A percentile compares a stretch with the other conserved stretches of the same genome.
These are phyloP conservation scores for Hyperoodon ampullatus DNA, from an alignment of 2,113 vertebrate species.

Conservation along the genomic window DNA sequence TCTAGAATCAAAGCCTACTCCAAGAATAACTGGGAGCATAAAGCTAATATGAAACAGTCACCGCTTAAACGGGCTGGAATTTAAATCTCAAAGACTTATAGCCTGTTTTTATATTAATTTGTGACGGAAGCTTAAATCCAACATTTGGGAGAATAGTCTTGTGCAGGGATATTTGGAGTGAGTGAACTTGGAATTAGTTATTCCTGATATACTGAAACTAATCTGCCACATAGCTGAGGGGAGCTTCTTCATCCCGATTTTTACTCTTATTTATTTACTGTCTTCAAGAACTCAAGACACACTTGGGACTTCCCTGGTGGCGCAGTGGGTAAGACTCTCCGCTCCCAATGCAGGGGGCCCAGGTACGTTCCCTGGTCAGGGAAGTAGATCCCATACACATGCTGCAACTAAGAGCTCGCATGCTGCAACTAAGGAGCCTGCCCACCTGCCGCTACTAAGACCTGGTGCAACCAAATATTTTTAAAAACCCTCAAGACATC, in stretches of 20 bases:
- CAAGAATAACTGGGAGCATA: not conserved
- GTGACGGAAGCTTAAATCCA: constrained; percentile 11
- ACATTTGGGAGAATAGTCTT: not conserved
- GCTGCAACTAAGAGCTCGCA: too few relatives aligned
- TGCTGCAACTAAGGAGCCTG: too few relatives aligned
- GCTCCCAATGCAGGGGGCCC: not conserved
- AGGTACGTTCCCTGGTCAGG: not conserved
- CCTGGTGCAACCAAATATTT: too few relatives aligned
- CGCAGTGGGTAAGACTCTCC: too few relatives aligned
- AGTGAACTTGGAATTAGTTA: not conserved
- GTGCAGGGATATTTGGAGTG: not conserved
- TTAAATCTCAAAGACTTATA: not conserved
- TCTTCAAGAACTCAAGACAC: not conserved
- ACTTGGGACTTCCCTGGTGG: not conserved
- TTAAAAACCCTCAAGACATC: too few relatives aligned
- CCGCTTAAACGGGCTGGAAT: not conserved
- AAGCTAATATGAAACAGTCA: not conserved
- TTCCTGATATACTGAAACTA: not conserved
- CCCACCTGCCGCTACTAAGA: too few relatives aligned
- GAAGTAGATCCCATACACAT: not conserved
- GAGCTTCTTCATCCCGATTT: not conserved
- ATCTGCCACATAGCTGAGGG: not conserved
- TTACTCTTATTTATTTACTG: not conserved
- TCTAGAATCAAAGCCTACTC: not conserved
- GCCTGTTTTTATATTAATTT: not conserved